phyloP scores from a whole-genome alignment of 2,888 invertebrate genomes.

The Petrolisthes cinctipes region DNA sequence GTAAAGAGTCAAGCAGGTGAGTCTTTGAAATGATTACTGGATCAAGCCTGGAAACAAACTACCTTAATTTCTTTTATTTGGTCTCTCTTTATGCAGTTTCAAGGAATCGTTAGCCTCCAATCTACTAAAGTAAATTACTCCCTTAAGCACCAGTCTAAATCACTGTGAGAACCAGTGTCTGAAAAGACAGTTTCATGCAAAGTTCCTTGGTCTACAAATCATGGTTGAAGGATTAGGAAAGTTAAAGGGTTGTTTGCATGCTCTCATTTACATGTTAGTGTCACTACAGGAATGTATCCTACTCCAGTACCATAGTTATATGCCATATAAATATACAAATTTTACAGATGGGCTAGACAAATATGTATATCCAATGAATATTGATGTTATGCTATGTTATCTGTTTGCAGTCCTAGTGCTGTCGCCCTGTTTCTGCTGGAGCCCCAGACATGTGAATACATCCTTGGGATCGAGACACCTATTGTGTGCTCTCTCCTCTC shows the following conservation, averaged over 20 bases:
- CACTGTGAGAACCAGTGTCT: neutral
- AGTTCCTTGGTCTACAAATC: neutral
- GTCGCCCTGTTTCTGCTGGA: constrained; percentile 91
- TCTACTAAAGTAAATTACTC: no score
- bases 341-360: no score
- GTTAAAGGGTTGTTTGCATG: no score
- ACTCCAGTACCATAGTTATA: no score
- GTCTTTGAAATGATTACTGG: neutral
- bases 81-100: neutral
- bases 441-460: constrained; percentile 87
- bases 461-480: constrained; percentile 93
- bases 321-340: no score
- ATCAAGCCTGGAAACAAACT: neutral
- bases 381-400: neutral
- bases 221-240: no score
- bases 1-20: constrained; percentile 64
- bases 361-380: no score
- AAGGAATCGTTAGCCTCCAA: neutral
- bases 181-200: neutral
- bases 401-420: constrained; percentile 75
- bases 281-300: no score
- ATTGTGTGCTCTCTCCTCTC: constrained; percentile 88
- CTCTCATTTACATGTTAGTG: no score
- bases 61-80: neutral
- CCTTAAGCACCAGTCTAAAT: neutral